Evolutionary conservation across 2,113 vertebrate genomes (phyloP), one percentile per base, ranked within the genome.

Genomic region (Bufo bufo): DNA sequence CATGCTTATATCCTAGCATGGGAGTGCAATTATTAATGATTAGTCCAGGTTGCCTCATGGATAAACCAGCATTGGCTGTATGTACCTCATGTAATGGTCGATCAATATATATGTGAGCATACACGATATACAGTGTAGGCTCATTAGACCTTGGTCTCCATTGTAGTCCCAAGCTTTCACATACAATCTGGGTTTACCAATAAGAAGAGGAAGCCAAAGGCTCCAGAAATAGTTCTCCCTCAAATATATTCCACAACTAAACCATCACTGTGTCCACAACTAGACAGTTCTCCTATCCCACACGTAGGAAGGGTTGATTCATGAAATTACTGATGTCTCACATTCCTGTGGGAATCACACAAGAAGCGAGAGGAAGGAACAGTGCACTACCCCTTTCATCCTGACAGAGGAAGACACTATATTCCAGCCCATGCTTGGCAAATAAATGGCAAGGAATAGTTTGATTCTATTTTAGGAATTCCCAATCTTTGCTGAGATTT

Each of bases 401-500:
- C 82, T 69, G 74, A 69, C 72, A 84, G 63, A 84, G 72, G 86
- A 87, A 87, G 66, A 78, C 43, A 69, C 80, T 52, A 69, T 84
- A 84, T 77, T 50, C 81, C 65, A 63, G 10, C 47, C 23, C 54
- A 72, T 23, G 54, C 66, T 43, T 19, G 45, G 45, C 33, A 88
- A 54, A 82, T 75, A 78, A 52, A 78, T 66, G 52, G 17, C 23
- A 82, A 82, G 86, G 63, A 72, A 87, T 69, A 47, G 71, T 77
- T 23, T 49, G 6, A 69, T 82, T 59, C 86, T 88, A 77, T 88
- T 88, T 88, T n/a, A 17, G 80, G 80, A 43, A 63, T 83, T 84
- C 74, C 56, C 20, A 52, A 65, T 63, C 59, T n/a, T 61, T n/a
- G 45, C 75, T 75, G 23, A 59, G 14, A 49, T 45, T 45, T 54